Conservation (phyloP, 2,113 vertebrate species). For the Pterocles orientalis region DNA sequence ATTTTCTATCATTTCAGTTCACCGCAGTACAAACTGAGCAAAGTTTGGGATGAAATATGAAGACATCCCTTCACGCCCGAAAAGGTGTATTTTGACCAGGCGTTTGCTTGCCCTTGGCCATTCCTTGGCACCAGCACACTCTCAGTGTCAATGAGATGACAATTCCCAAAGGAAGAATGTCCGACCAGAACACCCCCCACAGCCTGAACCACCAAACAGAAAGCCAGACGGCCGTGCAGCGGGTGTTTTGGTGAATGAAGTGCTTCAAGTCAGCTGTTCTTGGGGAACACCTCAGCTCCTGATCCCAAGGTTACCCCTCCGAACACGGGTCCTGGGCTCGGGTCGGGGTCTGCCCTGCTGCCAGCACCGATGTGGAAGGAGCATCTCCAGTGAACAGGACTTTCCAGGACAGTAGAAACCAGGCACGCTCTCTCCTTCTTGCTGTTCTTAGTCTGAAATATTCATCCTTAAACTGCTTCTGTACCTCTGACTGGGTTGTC, state of each 20-base stretch:
- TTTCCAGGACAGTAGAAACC: background rate
- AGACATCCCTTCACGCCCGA: background rate
- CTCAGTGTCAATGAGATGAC: background rate
- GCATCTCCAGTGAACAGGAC: background rate
- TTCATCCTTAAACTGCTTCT: constrained; percentile 16
- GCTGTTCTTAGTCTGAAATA: constrained; percentile 11
- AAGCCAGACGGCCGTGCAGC: background rate
- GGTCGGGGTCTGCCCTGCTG: background rate
- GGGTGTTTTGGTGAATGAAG: background rate
- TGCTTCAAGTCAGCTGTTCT: background rate
- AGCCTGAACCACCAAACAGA: background rate
- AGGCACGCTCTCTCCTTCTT: background rate
- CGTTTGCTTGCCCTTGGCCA: background rate
- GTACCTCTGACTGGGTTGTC: constrained; percentile 8
- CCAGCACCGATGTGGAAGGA: background rate
- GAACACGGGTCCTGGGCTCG: background rate
- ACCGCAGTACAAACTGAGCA: background rate
- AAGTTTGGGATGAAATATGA: background rate
- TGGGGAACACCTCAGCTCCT: background rate
- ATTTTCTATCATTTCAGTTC: background rate
- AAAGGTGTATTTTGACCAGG: background rate
- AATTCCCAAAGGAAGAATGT: background rate
- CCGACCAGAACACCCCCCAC: background rate
- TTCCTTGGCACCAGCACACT: background rate
- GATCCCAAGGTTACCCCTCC: background rate